Evolutionary conservation across 2,888 invertebrate species (phyloP), one percentile per base, ranked within the genome.

Genomic region (Drosophila ochracea): DNA sequence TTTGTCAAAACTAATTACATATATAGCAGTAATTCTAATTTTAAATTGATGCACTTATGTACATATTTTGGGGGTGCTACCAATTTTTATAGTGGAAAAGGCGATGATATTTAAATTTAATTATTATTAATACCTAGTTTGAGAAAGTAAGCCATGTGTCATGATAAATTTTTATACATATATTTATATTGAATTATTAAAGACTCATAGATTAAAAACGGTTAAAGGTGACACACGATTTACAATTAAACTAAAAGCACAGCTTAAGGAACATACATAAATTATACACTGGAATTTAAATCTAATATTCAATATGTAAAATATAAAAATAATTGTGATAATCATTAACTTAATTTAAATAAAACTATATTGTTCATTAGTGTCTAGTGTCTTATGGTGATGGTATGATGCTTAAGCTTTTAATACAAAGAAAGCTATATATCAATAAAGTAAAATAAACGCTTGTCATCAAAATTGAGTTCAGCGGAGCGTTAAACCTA

Each of bases 381-480:
- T 43, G n/a, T 11, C 6, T 11, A 11, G 41, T 43, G 43, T 43
- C 43, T 21, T 43, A 3, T 7, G 43, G 21, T 43, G 6, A 43
- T 21, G 21, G 4, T 16, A 47, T 16, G 7, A 21, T 43, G 28
- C 55, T 11, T 37, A 47, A 21, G 39, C 28, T 13, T 30, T 7
- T 16, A 2, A 16, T 47, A 25, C 16, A 25, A 7, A 3, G 7
- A 25, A 9, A 25, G 47, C 7, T 7, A 25, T 16, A 25, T 16
- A 9, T 47, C 7, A 21, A 47, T 47, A 1, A 47, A 25, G 13
- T 16, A 7, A 47, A 25, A 16, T 25, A 25, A 47, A 47, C 54
- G 70, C 70, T 53, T 78, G 82, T 71, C 71, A 66, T 52, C 35
- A 58, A 33, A 37, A 70, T 69, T 73, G 63, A 63, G 72, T 53